A percentile compares a stretch with the other conserved stretches of the same genome.
phyloP scores from a whole-genome alignment of 2,113 vertebrate genomes.

The Urocolius indicus region DNA sequence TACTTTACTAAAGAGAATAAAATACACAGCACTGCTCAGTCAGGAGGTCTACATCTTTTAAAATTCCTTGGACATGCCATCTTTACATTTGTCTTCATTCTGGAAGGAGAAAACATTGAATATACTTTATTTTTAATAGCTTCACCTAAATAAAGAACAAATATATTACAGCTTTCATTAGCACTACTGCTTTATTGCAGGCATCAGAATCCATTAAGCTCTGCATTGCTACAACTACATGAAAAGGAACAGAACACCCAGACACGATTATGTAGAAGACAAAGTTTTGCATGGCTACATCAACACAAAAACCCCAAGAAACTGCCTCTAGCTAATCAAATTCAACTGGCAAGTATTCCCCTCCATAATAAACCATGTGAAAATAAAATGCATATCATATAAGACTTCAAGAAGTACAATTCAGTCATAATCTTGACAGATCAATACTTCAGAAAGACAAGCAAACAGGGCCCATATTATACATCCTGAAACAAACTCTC shows the following conservation, averaged over 20 bases:
- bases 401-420: not conserved
- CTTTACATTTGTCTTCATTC: conserved; percentile 83
- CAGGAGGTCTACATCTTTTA: conserved; percentile 85
- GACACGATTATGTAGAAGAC: not conserved
- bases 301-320: not conserved
- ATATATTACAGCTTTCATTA: not conserved
- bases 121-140: conserved; percentile 10
- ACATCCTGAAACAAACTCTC: not conserved
- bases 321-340: not conserved
- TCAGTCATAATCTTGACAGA: not conserved
- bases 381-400: not conserved
- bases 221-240: not conserved
- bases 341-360: not conserved
- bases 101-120: conserved; percentile 56
- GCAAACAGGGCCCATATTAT: not conserved
- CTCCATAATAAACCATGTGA: not conserved
- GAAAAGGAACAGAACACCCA: not conserved
- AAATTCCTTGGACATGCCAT: conserved; percentile 84
- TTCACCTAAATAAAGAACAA: not conserved
- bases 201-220: not conserved
- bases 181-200: not conserved
- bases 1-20: conserved; percentile 70
- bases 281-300: not conserved
- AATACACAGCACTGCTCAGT: conserved; percentile 70
- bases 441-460: not conserved